Percentiles rank a stretch among this genome's conserved stretches.
Conservation (phyloP, 2,888 invertebrate species). For the Bombylius major region DNA sequence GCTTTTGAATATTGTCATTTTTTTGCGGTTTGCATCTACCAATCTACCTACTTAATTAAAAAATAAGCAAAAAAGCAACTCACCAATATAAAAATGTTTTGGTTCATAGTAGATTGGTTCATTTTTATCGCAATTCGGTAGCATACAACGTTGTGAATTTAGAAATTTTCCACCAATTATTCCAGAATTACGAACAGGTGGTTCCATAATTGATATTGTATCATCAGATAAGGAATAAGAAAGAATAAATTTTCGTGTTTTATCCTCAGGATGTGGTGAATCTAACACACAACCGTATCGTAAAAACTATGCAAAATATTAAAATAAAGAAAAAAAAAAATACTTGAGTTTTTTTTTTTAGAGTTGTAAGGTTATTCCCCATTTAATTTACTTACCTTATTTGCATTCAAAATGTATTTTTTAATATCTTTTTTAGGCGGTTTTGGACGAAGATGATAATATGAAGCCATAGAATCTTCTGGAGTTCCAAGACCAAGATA, state of each 20-base stretch:
- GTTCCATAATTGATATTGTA: slow-evolving; percentile 60
- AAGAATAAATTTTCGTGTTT: slow-evolving; percentile 59
- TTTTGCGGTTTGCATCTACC: no score
- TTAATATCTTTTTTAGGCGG: slow-evolving; percentile 63
- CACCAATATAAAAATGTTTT: slow-evolving; percentile 66
- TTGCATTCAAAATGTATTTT: slow-evolving; percentile 59
- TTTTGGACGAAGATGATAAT: slow-evolving; percentile 55
- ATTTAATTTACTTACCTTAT: slow-evolving; percentile 38
- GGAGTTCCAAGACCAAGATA: slow-evolving; percentile 47
- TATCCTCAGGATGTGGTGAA: slow-evolving; percentile 65
- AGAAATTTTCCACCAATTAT: slow-evolving; percentile 64
- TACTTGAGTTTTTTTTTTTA: no score
- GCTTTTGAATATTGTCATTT: no score
- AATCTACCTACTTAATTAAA: no score
- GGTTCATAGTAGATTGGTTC: slow-evolving; percentile 66
- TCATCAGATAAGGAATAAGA: slow-evolving; percentile 66
- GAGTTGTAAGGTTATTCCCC: not conserved
- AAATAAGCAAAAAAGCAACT: slow-evolving; percentile 14
- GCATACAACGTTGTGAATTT: slow-evolving; percentile 49
- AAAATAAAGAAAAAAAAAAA: not conserved
- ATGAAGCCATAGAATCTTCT: slow-evolving; percentile 65
- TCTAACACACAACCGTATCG: slow-evolving; percentile 68
- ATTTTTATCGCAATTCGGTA: slow-evolving; percentile 54
- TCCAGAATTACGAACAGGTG: slow-evolving; percentile 60
- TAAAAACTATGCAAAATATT: slow-evolving; percentile 35